Base-by-base conservation (phyloP, 2,888 invertebrate species). In the Chaetogeoica ovagalla region DNA sequence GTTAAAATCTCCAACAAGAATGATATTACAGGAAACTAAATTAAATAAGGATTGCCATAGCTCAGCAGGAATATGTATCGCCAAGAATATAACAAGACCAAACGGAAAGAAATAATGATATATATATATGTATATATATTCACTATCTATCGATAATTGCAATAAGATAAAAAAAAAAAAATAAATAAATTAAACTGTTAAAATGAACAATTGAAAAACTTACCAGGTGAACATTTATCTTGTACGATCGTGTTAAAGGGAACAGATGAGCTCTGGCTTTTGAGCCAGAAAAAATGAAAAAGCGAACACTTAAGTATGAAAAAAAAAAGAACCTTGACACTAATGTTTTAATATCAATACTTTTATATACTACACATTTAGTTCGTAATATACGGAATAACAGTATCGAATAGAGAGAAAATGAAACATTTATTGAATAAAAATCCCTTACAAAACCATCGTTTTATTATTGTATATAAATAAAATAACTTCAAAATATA, bases 311-410 rank as follows among this genome's bases (percentile, higher is more conserved):
- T 17, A 17, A 23, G 21, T 39, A 23, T 21, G 19, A 59, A 19
- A 57, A 70, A 79, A 30, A 30, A 30, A 30, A 30, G 4, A 79
- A 52, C 77, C 77, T 77, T 77, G 77, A 77, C 70, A 70, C 70
- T 70, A 77, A 69, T 77, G 62, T 52, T 43, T 23, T 39, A 70
- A 30, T 8, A 48, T 4, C 30, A 21, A 68, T 30, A 59, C n/a
- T 76, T 30, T 30, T 76, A 52, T 76, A 76, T 59, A 60, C 8
- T 11, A 68, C 9, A 9, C 55, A 75, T 19, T 66, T 19, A 9
- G 9, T 57, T 57, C 2, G 30, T 57, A 23, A 43, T 39, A 43
- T 15, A 39, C 6, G 2, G 37, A n/a, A 37, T 23, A 4, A 13
- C 37, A 55, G n/a, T 63, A 21, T 37, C 52, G 55, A 15, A 55